Percentiles rank a stretch among this genome's conserved stretches.
These are phyloP conservation scores for Callipepla squamata DNA, from an alignment of 2,113 vertebrate genomes.

Conservation along the genomic window DNA sequence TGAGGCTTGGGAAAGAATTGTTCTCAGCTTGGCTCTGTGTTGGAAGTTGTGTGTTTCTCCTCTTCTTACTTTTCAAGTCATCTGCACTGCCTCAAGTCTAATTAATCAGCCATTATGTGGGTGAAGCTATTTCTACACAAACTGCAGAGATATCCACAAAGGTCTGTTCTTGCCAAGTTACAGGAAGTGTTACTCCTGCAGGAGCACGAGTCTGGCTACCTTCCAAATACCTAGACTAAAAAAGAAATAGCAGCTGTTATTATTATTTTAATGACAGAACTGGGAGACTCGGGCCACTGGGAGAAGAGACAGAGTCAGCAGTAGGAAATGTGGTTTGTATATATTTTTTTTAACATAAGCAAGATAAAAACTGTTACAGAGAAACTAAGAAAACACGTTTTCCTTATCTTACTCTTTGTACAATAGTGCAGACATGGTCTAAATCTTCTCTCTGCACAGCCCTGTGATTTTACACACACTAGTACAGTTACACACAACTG, in stretches of 20 bases:
- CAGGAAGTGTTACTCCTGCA: not conserved
- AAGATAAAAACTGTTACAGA: not conserved
- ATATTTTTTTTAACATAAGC: not conserved
- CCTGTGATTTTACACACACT: not conserved
- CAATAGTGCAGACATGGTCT: not conserved
- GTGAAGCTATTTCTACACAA: conserved; percentile 25
- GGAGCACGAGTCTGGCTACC: not conserved
- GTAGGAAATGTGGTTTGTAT: not conserved
- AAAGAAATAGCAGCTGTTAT: not conserved
- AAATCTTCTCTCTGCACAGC: not conserved
- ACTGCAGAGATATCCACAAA: not conserved
- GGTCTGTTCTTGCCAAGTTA: conserved; percentile 17
- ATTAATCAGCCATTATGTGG: conserved; percentile 25
- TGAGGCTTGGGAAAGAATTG: not conserved
- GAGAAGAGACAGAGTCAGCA: not conserved
- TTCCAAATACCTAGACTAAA: conserved; percentile 6
- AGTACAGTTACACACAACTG: rapidly evolving
- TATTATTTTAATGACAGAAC: conserved; percentile 6
- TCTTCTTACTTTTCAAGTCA: not conserved
- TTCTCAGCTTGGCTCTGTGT: not conserved
- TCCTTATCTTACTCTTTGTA: not conserved
- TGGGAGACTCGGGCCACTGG: not conserved
- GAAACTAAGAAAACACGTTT: not conserved
- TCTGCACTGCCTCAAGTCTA: not conserved
- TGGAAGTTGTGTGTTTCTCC: not conserved